These are phyloP conservation scores for Hippasteria phrygiana DNA, from an alignment of 53 echinoderm and acorn worm species.

Conservation along the genomic window DNA sequence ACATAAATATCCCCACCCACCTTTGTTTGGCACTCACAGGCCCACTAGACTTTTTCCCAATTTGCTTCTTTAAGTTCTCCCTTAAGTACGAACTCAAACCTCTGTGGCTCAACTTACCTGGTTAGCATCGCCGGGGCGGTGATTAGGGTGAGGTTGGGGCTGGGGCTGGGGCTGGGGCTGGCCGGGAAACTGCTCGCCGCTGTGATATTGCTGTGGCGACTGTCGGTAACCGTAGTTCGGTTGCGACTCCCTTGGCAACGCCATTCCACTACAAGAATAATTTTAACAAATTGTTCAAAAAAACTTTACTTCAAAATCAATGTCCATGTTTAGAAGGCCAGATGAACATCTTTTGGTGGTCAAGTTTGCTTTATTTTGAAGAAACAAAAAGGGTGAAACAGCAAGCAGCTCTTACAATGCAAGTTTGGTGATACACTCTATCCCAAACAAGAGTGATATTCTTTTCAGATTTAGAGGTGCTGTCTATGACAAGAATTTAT, in stretches of 20 bases:
- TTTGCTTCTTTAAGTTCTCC: not conserved
- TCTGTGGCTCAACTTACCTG: constrained; percentile 1
- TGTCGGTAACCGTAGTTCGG: constrained; percentile 28
- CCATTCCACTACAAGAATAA: constrained; percentile 10
- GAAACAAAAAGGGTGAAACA: no score
- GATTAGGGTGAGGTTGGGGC: not conserved
- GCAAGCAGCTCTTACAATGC: no score
- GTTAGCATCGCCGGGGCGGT: constrained; percentile 8
- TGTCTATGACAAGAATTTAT: no score
- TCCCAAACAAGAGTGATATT: no score
- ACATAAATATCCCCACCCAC: no score
- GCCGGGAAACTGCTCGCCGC: constrained; percentile 34
- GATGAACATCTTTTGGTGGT: no score
- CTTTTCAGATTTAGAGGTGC: no score
- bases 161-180: not conserved
- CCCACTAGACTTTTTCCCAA: no score
- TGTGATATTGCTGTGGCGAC: constrained; percentile 43
- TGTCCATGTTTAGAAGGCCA: no score
- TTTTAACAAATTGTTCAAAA: not conserved
- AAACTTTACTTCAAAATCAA: not conserved
- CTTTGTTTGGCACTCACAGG: no score
- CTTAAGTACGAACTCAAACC: not conserved
- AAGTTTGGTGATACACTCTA: no score
- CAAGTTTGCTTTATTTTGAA: no score
- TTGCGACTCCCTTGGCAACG: constrained; percentile 25